Percentiles rank a stretch among this genome's conserved stretches.
Conservation (phyloP, 2,888 invertebrate genomes). For the Cerceris rybyensis region DNA sequence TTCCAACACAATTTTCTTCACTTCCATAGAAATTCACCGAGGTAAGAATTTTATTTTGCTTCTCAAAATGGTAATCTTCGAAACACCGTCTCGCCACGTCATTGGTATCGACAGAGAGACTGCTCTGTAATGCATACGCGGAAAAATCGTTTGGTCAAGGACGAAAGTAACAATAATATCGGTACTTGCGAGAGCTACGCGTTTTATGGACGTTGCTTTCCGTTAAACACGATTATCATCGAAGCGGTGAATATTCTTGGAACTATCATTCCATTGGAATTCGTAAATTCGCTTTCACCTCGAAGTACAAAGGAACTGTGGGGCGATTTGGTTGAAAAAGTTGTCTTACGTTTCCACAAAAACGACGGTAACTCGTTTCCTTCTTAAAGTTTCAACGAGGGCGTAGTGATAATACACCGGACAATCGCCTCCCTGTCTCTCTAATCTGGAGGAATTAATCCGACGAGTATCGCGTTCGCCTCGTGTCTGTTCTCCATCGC, state of each 20-base stretch:
- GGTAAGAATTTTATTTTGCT: too few species aligned
- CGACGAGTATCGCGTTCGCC: constrained; percentile 33
- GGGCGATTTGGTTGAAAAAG: constrained; percentile 25
- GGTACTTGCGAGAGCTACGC: background rate
- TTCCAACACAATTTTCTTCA: too few species aligned
- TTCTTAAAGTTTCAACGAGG: constrained; percentile 41
- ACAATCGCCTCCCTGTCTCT: constrained; percentile 36
- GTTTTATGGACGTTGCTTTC: background rate
- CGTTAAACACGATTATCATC: too few species aligned
- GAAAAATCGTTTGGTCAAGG: constrained; percentile 7
- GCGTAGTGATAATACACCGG: constrained; percentile 9
- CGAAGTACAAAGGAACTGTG: too few species aligned
- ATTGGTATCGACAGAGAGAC: too few species aligned
- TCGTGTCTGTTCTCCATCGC: constrained; percentile 27
- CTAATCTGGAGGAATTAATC: constrained; percentile 53
- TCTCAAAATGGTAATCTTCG: too few species aligned
- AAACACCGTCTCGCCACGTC: too few species aligned
- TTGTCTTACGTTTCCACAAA: constrained; percentile 34
- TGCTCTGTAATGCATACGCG: constrained; percentile 16
- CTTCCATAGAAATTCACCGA: too few species aligned
- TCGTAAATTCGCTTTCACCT: too few species aligned
- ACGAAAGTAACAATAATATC: constrained; percentile 6
- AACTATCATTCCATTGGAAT: too few species aligned
- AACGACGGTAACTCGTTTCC: constrained; percentile 28
- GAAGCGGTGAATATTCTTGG: too few species aligned